These are phyloP conservation scores for Gorsachius magnificus DNA, from an alignment of 2,797 vertebrate species.

Conservation along the genomic window DNA sequence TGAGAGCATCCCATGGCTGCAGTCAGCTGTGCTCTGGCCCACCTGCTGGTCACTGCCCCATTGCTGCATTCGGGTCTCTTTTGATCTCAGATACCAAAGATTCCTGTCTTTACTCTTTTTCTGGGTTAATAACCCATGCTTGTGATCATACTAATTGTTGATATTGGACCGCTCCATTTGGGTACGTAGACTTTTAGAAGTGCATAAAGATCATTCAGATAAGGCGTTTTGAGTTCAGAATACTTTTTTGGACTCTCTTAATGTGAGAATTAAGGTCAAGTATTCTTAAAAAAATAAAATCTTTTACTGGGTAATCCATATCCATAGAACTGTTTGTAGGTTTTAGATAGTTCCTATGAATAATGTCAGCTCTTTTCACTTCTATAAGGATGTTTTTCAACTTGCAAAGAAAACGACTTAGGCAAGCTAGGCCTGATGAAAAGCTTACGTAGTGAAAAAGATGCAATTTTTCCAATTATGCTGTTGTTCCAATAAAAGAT, in stretches of 20 bases:
- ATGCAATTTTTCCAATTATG: background rate
- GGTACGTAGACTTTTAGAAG: background rate
- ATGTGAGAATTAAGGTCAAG: background rate
- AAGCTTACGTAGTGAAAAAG: background rate
- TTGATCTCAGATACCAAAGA: slow-evolving; percentile 39
- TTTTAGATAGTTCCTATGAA: background rate
- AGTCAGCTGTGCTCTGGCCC: slow-evolving; percentile 32
- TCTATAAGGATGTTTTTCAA: background rate
- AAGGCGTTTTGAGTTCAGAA: background rate
- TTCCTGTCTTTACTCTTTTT: slow-evolving; percentile 15
- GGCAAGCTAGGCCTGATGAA: background rate
- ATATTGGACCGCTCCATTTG: background rate
- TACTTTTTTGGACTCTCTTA: background rate
- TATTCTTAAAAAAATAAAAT: background rate
- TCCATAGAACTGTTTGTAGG: background rate
- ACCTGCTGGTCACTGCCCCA: slow-evolving; percentile 51
- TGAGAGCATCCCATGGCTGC: background rate
- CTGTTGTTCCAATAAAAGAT: background rate
- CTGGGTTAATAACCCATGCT: background rate
- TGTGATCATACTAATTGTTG: background rate
- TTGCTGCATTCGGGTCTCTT: background rate
- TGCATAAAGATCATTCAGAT: background rate
- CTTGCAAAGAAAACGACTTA: background rate
- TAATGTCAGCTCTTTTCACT: background rate
- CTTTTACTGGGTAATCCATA: background rate